Evolutionary conservation across 1,140 invertebrate species (phyloP).

Genomic region (Nasonia giraulti): DNA sequence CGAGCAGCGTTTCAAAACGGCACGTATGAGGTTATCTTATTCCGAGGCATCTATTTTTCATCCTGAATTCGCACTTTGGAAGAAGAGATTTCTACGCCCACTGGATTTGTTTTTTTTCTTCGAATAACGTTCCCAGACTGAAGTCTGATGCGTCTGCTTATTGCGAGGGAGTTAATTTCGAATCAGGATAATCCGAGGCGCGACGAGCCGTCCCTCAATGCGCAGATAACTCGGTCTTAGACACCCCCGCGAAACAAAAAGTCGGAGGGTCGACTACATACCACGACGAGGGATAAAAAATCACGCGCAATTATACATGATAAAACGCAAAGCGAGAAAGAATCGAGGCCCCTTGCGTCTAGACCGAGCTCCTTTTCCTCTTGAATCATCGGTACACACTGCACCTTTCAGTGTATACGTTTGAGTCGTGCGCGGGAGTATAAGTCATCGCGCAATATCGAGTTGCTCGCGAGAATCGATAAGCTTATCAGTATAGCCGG

Average conservation of each 20-base stretch:
- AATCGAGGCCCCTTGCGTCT: neutral
- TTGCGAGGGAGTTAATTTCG: slow-evolving; percentile 18
- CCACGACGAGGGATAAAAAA: neutral
- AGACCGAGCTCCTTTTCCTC: neutral
- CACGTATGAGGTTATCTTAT: too few species aligned
- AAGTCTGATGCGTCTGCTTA: too few species aligned
- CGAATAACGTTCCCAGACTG: neutral
- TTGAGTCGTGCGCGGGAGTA: neutral
- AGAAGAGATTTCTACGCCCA: slow-evolving; percentile 26
- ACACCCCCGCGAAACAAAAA: slow-evolving; percentile 2
- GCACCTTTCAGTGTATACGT: neutral
- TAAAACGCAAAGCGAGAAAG: neutral
- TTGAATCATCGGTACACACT: neutral
- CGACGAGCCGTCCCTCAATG: neutral
- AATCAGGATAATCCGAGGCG: slow-evolving; percentile 27
- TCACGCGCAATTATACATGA: slow-evolving; percentile 9
- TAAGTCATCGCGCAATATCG: slow-evolving; percentile 25
- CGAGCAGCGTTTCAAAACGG: too few species aligned
- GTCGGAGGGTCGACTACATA: neutral
- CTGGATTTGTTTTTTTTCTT: slow-evolving; percentile 32
- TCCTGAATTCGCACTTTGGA: slow-evolving; percentile 37
- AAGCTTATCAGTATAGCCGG: slow-evolving; percentile 39
- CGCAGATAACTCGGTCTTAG: neutral
- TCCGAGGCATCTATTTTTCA: too few species aligned
- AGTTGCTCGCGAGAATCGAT: slow-evolving; percentile 42